phyloP scores from a whole-genome alignment of 2,797 vertebrate genomes.

The Phrynocephalus vlangalii region DNA sequence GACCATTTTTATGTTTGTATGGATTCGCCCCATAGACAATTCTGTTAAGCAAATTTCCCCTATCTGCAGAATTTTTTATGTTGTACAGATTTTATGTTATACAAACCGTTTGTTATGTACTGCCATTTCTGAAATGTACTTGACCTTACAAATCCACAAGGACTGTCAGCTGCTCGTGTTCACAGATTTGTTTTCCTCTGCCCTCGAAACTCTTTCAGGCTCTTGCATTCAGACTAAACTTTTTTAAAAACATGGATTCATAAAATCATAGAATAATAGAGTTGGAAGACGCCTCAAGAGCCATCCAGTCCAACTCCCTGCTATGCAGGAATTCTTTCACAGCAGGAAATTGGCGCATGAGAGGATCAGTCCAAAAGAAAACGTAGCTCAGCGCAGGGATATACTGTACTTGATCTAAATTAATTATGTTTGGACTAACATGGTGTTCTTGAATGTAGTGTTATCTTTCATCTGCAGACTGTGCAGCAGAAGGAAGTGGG shows the following conservation, averaged over 20 bases:
- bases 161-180: not conserved
- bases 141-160: not conserved
- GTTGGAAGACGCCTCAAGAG: too few species aligned
- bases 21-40: too few species aligned
- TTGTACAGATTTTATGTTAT: too few species aligned
- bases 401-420: not conserved
- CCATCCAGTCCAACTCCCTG: too few species aligned
- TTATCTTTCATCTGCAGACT: not conserved
- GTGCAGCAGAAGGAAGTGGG: not conserved
- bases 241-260: not conserved
- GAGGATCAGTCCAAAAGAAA: not conserved
- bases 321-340: not conserved
- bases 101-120: too few species aligned
- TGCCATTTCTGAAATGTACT: not conserved
- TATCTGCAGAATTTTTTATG: too few species aligned
- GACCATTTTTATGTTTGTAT: too few species aligned
- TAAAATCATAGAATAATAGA: too few species aligned
- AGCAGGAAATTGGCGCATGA: not conserved
- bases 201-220: not conserved
- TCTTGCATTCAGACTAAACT: not conserved
- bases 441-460: not conserved
- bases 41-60: too few species aligned
- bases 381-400: not conserved
- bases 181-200: not conserved
- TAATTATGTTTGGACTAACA: not conserved